Conservation (phyloP, 2,888 invertebrate genomes). For the Phaedon cochleariae region DNA sequence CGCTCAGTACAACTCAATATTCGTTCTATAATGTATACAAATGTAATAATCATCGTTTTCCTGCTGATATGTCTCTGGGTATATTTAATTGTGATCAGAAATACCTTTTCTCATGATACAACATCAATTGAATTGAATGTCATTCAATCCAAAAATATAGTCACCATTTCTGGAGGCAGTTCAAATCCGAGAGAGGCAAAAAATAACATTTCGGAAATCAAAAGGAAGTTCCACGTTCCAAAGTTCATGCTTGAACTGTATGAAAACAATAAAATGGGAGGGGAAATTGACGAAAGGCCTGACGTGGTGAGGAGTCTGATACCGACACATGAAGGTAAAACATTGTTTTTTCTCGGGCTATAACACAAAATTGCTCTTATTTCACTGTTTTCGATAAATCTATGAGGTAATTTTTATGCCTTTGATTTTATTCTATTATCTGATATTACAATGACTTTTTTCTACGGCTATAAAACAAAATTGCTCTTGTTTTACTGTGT, state of each 20-base stretch:
- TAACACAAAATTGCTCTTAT: too few relatives aligned
- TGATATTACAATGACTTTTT: too few relatives aligned
- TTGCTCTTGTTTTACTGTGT: too few relatives aligned
- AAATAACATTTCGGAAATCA: slow-evolving; percentile 20
- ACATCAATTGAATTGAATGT: slow-evolving; percentile 46
- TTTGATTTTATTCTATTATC: too few relatives aligned
- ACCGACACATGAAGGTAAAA: slow-evolving; percentile 57
- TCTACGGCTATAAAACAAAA: too few relatives aligned
- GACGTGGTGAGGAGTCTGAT: slow-evolving; percentile 60
- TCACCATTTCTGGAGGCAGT: slow-evolving; percentile 3
- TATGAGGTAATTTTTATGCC: too few relatives aligned
- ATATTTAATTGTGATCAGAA: slow-evolving; percentile 40
- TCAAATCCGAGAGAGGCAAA: slow-evolving; percentile 4
- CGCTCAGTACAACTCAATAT: slow-evolving; percentile 42
- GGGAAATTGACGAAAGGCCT: slow-evolving; percentile 42
- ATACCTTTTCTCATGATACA: slow-evolving; percentile 30
- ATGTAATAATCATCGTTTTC: slow-evolving; percentile 40
- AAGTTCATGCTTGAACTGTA: slow-evolving; percentile 61
- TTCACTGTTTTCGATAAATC: too few relatives aligned
- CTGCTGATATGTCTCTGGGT: slow-evolving; percentile 46
- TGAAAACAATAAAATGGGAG: slow-evolving; percentile 53
- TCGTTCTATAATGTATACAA: slow-evolving; percentile 37
- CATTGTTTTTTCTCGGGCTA: too few relatives aligned
- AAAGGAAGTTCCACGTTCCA: slow-evolving; percentile 54
- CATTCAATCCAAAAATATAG: slow-evolving; percentile 33